Base-by-base conservation (phyloP, 2,113 vertebrate genomes). In the Rana temporaria region DNA sequence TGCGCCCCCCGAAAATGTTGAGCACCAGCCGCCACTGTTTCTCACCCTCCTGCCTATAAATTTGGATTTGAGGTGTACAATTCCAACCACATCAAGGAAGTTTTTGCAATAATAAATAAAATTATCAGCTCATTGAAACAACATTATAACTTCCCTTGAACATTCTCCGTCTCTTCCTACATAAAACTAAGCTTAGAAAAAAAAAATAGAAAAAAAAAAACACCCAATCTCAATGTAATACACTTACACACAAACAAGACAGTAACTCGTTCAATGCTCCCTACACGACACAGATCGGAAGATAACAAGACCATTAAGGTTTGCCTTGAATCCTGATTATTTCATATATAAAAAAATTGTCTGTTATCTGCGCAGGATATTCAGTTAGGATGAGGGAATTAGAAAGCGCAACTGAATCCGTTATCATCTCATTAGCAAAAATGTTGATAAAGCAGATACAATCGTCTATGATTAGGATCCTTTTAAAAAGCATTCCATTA, bases 401-500 rank as follows among this genome's bases (percentile, higher is more conserved):
- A 93, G 92, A 89, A 66, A 79, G 85, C 91, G 89, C 87, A 38
- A 89, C 90, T 88, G 90, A 91, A 91, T 91, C 90, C 91, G 91
- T 91, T 91, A 92, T 94, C 93, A 94, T 95, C 94, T 94, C 94
- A 95, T 95, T 94, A 94, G 92, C 92, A 88, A 90, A 88, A 87
- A 93, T 91, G 88, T 55, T 93, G 92, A 93, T 94, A 94, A 94
- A 95, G 92, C 90, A 94, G 94, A 95, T 94, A 94, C 90, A 91
- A 94, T 93, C 91, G 87, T 89, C 90, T 90, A 91, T 94, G 93
- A 94, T 94, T 95, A 93, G 93, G 91, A 94, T 94, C 93, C 93
- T 95, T 95, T 95, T 94, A 91, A 93, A 94, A 95, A 93, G 91
- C 90, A 94, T 93, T 95, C 93, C 93, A 93, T 94, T 95, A 93